Base-by-base conservation (phyloP, 2,888 invertebrate genomes). In the Sarcophaga variegata region DNA sequence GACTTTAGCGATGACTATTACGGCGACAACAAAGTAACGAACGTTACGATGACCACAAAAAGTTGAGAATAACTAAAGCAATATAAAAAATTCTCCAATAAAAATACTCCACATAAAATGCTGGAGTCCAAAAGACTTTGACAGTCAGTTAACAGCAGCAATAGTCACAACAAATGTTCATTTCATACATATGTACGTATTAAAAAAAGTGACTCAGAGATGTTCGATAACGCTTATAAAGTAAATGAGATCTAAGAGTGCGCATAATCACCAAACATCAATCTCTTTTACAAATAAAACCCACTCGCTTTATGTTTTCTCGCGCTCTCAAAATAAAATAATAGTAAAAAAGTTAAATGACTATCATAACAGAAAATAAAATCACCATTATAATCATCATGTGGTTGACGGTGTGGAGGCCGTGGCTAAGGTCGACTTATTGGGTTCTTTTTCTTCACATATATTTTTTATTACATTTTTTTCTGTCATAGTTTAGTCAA, bases 41-140 rank as follows among this genome's bases (percentile, higher is more conserved):
- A 85, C 81, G 81, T 84, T 72, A 79, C 85, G 87, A 79, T 85
- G 81, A 87, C 87, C 85, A 87, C 87, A 85, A 84, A 75, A 81
- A 66, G 75, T 79, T 78, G 81, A 79, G 79, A 76, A 84, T 83
- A 86, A 86, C 86, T 87, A 81, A 87, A 82, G 74, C 63, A 77
- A 72, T 22, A 63, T 71, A 83, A 49, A 37, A 79, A 47, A 83
- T 75, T 87, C 84, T 87, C 84, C 81, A 81, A 82, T 77, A 78
- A 66, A 69, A 66, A 54, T 54, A 87, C 81, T 81, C 71, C 81
- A 83, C 25, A 85, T 78, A 82, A 82, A 71, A 69, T 62, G 62
- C 49, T 81, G 80, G 84, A 84, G 66, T 84, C 84, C 70, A 80
- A 59, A 64, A 80, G 64, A 74, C 71, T 76, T 71, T 71, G 70